These are phyloP conservation scores for Thalassaphorura encarpata DNA, from an alignment of 1,140 invertebrate genomes.

Conservation along the genomic window DNA sequence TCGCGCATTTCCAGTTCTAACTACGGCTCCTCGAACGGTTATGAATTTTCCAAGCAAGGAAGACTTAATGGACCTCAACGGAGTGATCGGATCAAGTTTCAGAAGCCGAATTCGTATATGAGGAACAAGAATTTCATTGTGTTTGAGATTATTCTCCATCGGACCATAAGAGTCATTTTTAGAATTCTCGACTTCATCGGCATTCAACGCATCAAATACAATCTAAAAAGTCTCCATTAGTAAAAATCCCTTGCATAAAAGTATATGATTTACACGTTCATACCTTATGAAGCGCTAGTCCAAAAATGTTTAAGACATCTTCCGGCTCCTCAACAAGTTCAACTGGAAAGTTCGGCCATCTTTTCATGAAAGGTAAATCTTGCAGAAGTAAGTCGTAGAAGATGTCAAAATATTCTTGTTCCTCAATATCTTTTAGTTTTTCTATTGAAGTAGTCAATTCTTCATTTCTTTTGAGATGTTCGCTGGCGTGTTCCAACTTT, in stretches of 20 bases:
- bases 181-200: not conserved
- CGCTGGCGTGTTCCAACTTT: slow-evolving; percentile 9
- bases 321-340: slow-evolving; percentile 14
- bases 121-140: not conserved
- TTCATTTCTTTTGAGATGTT: slow-evolving; percentile 4
- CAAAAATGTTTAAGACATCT: slow-evolving; percentile 18
- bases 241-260: not conserved
- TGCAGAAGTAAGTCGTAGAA: slow-evolving; percentile 4
- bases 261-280: too few species aligned
- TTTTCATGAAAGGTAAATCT: slow-evolving; percentile 5
- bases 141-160: not conserved
- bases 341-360: slow-evolving; percentile 14
- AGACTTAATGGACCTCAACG: slow-evolving; percentile 63
- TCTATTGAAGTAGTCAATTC: not conserved
- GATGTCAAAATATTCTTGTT: slow-evolving; percentile 11
- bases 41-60: slow-evolving; percentile 73
- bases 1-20: slow-evolving; percentile 64
- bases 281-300: slow-evolving; percentile 20
- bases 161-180: not conserved
- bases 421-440: slow-evolving; percentile 3
- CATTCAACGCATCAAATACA: not conserved
- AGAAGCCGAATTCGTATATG: slow-evolving; percentile 50
- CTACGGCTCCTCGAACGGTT: slow-evolving; percentile 72
- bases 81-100: slow-evolving; percentile 56
- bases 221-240: not conserved